Evolutionary conservation across 2,113 vertebrate genomes (phyloP), one percentile per base, ranked within the genome.

Genomic region (Dicaeum eximium): DNA sequence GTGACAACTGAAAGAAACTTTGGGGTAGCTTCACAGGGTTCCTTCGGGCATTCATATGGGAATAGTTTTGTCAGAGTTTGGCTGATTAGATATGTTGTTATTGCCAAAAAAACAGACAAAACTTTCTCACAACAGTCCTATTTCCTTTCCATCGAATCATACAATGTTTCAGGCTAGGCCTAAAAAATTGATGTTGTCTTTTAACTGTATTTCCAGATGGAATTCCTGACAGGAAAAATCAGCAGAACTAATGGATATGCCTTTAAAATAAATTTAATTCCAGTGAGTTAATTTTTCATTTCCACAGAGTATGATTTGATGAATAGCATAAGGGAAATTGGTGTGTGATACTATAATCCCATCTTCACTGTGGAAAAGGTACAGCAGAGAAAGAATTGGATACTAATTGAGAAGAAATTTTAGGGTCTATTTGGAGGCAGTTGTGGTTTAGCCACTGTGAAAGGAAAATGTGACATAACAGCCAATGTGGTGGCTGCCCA

Each of bases 191-290:
- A 67, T 88, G 19, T 88, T 88, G 80, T 95, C 64, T 91, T 80
- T 33, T 71, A 94, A 96, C 79, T 86, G 40, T 56, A 50, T 92
- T 95, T 93, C 88, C 85, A 96, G 90, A 90, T 90, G 80, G 72
- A 74, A 90, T 90, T 95, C 51, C 51, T 90, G 72, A 90, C 72
- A 67, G 86, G 38, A 88, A 74, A 88, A 96, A 74, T 88, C 88
- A 90, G 67, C 87, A 78, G 60, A 83, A 83, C 47, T 88, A 88
- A 94, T 75, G 61, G 70, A 42, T 75, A 30, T 70, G 42, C 47
- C 84, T 92, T 92, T 57, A 92, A 96, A 95, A 77, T 70, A 51
- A 69, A 86, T 92, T 73, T 90, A 51, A 80, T 88, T 95, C 53
- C 40, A 74, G 86, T 15, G 9, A 94, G 75, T 95, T 91, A 86